phyloP scores from a whole-genome alignment of 2,113 vertebrate genomes.

The Chascanopsetta lugubris region DNA sequence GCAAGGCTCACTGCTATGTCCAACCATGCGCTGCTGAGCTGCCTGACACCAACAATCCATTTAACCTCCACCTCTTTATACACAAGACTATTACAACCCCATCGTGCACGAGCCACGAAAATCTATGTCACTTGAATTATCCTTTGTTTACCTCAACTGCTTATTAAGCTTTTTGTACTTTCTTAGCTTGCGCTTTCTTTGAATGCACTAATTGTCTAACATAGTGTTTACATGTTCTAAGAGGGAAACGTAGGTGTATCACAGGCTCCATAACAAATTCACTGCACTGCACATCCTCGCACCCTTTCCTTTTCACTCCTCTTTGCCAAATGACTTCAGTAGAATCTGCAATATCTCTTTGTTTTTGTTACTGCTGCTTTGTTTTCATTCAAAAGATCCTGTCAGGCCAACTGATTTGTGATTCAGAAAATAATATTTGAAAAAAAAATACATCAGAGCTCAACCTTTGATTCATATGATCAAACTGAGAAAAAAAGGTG shows the following conservation, averaged over 20 bases:
- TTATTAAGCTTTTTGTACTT: conserved; percentile 4
- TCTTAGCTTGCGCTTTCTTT: not conserved
- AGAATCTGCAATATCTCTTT: conserved; percentile 4
- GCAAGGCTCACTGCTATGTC: conserved; percentile 5
- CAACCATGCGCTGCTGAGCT: not conserved
- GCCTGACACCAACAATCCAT: not conserved
- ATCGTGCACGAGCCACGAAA: not conserved
- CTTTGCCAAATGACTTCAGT: conserved; percentile 46
- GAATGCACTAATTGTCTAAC: conserved; percentile 8
- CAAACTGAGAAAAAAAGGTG: not conserved
- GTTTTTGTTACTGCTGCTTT: not conserved
- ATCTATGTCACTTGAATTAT: conserved; percentile 27
- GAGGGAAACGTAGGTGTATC: not conserved
- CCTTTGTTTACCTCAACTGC: conserved; percentile 13
- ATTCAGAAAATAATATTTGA: conserved; percentile 3
- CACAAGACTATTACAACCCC: not conserved
- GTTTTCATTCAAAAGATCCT: conserved; percentile 6
- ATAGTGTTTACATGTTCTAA: conserved; percentile 23
- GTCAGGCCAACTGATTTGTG: conserved; percentile 9
- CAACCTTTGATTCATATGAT: conserved; percentile 4
- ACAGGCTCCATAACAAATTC: not conserved
- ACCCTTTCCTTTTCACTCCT: conserved; percentile 50
- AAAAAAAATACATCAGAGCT: conserved; percentile 14
- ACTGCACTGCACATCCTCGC: conserved; percentile 46
- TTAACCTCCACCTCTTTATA: not conserved